Conservation (phyloP, 2,113 vertebrate species). For the Oncorhynchus tshawytscha region DNA sequence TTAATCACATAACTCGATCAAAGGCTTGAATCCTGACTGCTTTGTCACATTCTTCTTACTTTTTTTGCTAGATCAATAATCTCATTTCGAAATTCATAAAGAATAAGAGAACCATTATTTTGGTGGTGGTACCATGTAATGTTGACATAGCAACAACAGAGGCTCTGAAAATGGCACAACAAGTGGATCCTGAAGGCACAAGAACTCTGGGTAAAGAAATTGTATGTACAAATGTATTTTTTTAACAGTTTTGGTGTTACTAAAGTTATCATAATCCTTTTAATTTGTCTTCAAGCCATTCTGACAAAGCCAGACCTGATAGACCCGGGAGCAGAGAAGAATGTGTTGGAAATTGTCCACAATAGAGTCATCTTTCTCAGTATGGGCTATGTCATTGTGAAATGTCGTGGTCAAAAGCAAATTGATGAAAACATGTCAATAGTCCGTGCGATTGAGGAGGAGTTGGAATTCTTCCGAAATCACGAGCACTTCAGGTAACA, state of each 20-base stretch:
- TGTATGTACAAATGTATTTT: accelerated
- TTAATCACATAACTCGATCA: too few species aligned
- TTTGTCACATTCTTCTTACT: neutral
- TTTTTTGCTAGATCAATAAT: slow-evolving; percentile 66
- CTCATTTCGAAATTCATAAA: slow-evolving; percentile 71
- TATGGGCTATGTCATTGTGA: slow-evolving; percentile 84
- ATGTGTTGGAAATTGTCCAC: slow-evolving; percentile 54
- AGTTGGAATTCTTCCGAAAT: slow-evolving; percentile 72
- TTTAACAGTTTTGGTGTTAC: too few species aligned
- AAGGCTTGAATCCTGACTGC: too few species aligned
- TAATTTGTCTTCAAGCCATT: slow-evolving; percentile 64
- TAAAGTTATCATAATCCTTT: neutral
- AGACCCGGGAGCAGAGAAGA: slow-evolving; percentile 71
- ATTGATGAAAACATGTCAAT: slow-evolving; percentile 58
- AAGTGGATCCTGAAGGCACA: slow-evolving; percentile 78
- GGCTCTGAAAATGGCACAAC: slow-evolving; percentile 80
- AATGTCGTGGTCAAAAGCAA: slow-evolving; percentile 76
- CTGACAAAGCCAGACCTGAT: slow-evolving; percentile 81
- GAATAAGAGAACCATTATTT: slow-evolving; percentile 73
- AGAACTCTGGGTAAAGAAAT: slow-evolving; percentile 75
- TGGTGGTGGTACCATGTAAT: slow-evolving; percentile 80
- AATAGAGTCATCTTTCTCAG: slow-evolving; percentile 69
- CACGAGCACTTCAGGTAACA: slow-evolving; percentile 72
- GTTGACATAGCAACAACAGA: slow-evolving; percentile 84
- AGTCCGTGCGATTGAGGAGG: slow-evolving; percentile 60